phyloP scores from a whole-genome alignment of 2,113 vertebrate genomes.

The Otus sunia region DNA sequence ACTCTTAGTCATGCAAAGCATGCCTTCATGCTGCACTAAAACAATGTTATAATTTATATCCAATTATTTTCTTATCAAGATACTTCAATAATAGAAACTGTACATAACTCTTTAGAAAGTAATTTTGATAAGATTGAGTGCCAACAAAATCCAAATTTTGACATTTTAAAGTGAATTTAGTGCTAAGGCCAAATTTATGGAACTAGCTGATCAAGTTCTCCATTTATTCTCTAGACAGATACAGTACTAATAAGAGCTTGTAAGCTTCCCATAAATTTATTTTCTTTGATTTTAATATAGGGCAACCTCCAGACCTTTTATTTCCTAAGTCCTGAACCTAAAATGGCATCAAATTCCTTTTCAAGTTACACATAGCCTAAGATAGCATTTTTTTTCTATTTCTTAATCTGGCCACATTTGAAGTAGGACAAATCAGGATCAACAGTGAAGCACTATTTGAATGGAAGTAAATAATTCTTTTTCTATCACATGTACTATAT shows the following conservation, averaged over 20 bases:
- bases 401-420: background rate
- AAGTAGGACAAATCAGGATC: background rate
- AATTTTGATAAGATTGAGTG: background rate
- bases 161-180: background rate
- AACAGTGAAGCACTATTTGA: background rate
- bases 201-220: background rate
- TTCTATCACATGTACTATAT: background rate
- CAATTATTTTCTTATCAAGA: background rate
- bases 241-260: background rate
- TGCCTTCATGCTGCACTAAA: background rate
- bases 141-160: background rate
- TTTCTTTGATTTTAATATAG: background rate
- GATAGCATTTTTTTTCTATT: background rate
- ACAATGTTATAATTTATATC: background rate
- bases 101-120: background rate
- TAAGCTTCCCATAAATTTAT: background rate
- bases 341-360: background rate
- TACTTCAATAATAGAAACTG: background rate
- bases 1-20: background rate
- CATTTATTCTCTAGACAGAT: background rate
- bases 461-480: background rate
- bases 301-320: background rate
- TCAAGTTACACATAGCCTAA: background rate
- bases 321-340: background rate
- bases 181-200: background rate